A percentile compares a stretch with the other conserved stretches of the same genome.
These are phyloP conservation scores for Cataglyphis altisquamis DNA, from an alignment of 2,888 invertebrate genomes.

Conservation along the genomic window DNA sequence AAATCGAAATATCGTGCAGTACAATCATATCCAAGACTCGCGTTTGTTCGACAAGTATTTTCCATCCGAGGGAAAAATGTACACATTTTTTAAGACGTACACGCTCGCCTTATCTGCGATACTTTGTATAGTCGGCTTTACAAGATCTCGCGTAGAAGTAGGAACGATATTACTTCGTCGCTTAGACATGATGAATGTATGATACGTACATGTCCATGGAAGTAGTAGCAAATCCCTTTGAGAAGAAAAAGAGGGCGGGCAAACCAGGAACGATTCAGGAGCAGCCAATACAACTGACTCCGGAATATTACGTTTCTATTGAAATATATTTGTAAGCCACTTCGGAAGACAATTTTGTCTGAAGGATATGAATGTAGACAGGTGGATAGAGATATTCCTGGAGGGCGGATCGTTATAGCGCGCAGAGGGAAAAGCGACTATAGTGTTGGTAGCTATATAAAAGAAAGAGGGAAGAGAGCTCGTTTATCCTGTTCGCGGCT, in stretches of 20 bases:
- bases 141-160: slow-evolving; percentile 34
- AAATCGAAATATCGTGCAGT: slow-evolving; percentile 53
- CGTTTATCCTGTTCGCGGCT: slow-evolving; percentile 46
- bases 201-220: slow-evolving; percentile 35
- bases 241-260: slow-evolving; percentile 57
- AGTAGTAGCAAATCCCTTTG: slow-evolving; percentile 71
- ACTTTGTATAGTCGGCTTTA: slow-evolving; percentile 46
- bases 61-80: slow-evolving; percentile 9
- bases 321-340: slow-evolving; percentile 80
- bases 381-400: slow-evolving; percentile 68
- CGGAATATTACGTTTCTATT: slow-evolving; percentile 77
- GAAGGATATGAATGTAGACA: slow-evolving; percentile 62
- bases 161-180: slow-evolving; percentile 49
- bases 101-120: slow-evolving; percentile 31
- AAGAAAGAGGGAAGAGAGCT: slow-evolving; percentile 47
- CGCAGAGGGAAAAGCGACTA: slow-evolving; percentile 64
- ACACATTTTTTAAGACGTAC: slow-evolving; percentile 44
- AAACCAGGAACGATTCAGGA: slow-evolving; percentile 68
- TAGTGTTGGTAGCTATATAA: slow-evolving; percentile 64
- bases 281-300: slow-evolving; percentile 65
- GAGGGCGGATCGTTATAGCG: slow-evolving; percentile 70
- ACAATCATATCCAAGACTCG: slow-evolving; percentile 35
- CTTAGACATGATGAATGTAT: slow-evolving; percentile 55
- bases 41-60: slow-evolving; percentile 51
- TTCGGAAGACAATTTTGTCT: slow-evolving; percentile 77